phyloP scores from a whole-genome alignment of 2,113 vertebrate species.

The Sphaerodactylus townsendi region DNA sequence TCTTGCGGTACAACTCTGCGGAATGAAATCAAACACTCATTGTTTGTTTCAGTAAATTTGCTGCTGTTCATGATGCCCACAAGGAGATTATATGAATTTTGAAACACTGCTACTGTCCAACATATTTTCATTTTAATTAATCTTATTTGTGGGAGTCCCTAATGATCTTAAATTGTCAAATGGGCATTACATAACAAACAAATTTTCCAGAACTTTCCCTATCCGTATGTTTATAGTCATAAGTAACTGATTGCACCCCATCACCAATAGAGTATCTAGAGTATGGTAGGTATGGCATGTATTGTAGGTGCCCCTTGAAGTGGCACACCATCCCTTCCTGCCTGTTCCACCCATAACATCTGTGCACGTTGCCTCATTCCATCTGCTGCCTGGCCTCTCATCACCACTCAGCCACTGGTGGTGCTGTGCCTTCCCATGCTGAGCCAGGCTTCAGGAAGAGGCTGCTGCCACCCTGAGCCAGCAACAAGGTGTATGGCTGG shows the following conservation, averaged over 20 bases:
- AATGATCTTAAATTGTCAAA: not conserved
- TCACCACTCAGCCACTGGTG: no score
- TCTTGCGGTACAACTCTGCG: not conserved
- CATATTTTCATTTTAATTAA: not conserved
- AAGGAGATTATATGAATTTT: not conserved
- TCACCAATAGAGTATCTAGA: no score
- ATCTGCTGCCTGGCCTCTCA: no score
- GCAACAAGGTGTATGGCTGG: no score
- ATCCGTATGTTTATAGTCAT: not conserved
- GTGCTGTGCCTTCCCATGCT: no score
- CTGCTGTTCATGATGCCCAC: not conserved
- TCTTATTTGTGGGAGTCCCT: not conserved
- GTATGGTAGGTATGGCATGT: no score
- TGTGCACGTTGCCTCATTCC: no score
- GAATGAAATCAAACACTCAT: not conserved
- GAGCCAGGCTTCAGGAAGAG: no score
- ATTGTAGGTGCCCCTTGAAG: no score
- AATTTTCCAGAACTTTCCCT: not conserved
- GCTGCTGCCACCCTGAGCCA: no score
- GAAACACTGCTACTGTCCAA: not conserved
- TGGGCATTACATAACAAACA: not conserved
- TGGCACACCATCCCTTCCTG: no score
- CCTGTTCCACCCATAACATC: no score
- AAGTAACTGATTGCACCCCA: not conserved
- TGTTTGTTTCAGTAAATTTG: constrained; percentile 26